phyloP scores from a whole-genome alignment of 2,888 invertebrate species.

The Ophion slaviceki region DNA sequence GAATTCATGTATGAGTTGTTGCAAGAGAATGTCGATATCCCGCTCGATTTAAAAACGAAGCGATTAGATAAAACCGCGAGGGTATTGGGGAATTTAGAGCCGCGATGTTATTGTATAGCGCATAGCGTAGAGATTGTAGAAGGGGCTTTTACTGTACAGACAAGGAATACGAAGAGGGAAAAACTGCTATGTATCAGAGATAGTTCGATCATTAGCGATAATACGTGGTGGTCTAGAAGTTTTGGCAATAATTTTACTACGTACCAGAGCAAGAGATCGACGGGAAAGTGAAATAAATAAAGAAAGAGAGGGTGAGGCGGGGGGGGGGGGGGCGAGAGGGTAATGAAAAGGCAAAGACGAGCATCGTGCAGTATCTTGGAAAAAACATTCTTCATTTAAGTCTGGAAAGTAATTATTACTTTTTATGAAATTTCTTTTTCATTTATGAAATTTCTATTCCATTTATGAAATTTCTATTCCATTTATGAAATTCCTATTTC shows the following conservation, averaged over 20 bases:
- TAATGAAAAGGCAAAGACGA: conserved; percentile 1
- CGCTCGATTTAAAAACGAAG: neutral
- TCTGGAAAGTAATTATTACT: neutral
- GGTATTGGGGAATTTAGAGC: conserved; percentile 5
- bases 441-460: too few relatives aligned
- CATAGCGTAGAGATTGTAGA: conserved; percentile 23
- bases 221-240: conserved; percentile 32
- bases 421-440: too few relatives aligned
- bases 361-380: conserved; percentile 15
- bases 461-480: too few relatives aligned
- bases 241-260: conserved; percentile 62
- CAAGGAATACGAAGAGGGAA: conserved; percentile 23
- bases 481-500: too few relatives aligned
- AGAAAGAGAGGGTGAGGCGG: too few relatives aligned
- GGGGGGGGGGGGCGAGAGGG: neutral
- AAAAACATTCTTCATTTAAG: neutral
- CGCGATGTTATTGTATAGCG: conserved; percentile 33
- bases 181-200: conserved; percentile 20
- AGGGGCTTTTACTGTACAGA: conserved; percentile 61
- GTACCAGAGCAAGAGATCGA: neutral
- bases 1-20: too few relatives aligned
- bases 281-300: neutral
- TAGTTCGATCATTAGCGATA: conserved; percentile 33
- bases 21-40: neutral
- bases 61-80: neutral